phyloP scores from a whole-genome alignment of 2,113 vertebrate species.

The Oceanites oceanicus region DNA sequence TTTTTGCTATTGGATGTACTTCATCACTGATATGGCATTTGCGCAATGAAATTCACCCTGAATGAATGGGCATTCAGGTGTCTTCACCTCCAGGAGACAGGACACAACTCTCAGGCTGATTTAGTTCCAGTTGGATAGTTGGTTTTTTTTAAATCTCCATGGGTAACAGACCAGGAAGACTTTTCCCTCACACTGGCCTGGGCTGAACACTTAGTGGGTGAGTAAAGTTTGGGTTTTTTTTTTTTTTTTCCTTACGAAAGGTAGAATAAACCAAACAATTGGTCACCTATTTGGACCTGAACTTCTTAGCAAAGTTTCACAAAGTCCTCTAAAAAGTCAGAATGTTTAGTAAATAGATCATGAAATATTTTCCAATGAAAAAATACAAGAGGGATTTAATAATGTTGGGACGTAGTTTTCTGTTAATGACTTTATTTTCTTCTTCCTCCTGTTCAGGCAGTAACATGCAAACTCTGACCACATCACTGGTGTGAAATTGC shows the following conservation, averaged over 20 bases:
- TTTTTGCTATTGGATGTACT: neutral
- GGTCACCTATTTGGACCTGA: neutral
- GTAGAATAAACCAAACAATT: neutral
- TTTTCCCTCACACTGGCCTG: neutral
- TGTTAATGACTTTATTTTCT: conserved; percentile 14
- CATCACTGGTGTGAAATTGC: conserved; percentile 61
- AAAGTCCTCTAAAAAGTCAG: neutral
- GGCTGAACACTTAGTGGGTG: neutral
- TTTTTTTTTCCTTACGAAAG: neutral
- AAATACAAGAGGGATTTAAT: neutral
- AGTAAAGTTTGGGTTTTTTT: neutral
- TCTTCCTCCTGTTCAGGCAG: neutral
- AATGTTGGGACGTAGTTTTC: neutral
- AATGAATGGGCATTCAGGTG: neutral
- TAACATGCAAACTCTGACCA: conserved; percentile 27
- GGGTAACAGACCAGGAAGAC: neutral
- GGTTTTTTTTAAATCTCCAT: neutral
- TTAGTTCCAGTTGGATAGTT: neutral
- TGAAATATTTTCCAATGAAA: neutral
- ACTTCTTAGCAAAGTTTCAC: neutral
- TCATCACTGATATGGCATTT: neutral
- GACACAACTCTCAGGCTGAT: neutral
- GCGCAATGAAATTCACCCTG: neutral
- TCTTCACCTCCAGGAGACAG: neutral
- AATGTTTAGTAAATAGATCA: neutral